Evolutionary conservation across 1,140 invertebrate genomes (phyloP), one percentile per base, ranked within the genome.

Genomic region (Aradophagus sp.): DNA sequence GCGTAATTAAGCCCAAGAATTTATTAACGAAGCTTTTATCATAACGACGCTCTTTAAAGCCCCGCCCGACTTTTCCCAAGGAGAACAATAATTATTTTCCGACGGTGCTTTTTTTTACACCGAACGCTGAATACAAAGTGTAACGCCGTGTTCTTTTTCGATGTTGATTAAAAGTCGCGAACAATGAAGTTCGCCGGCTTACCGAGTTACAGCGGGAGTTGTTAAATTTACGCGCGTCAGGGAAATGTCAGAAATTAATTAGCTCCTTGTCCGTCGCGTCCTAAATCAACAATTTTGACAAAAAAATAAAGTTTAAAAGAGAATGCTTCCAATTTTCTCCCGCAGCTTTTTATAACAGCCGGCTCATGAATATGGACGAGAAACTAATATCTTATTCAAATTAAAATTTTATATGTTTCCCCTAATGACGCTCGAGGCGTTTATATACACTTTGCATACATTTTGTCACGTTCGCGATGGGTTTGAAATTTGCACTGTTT

Each of bases 361-460:
- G 39, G 14, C 20, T 42, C 50, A 72, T 72, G 62, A 66, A 72
- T 72, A 72, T 72, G 61, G 53, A 73, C 58, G 45, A 44, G 12
- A 45, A 63, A 50, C 38, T 67, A 67, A 65, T 61, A 56, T 62
- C 58, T 67, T 67, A 67, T 73, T 67, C 42, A 73, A 73, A 73
- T 73, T 73, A 58, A 73, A 67, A 47, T 73, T 73, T 67, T 59
- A 59, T 68, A 55, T 66, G 38, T 63, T 41, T 41, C 44, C 52
- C 39, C 62, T 53, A 62, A 68, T 58, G 45, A 59, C 39, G 58
- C 70, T 32, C 45, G 44, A 16, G 44, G 70, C 70, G 70, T 63
- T 73, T 73, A 59, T 63, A 34, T 29, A 59, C 41, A 59, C 59
- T 71, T 71, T 73, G 58, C 59, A 65, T 73, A 73, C 45, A 67